Evolutionary conservation across 2,888 invertebrate genomes (phyloP).

Genomic region (Macrophya alboannulata): DNA sequence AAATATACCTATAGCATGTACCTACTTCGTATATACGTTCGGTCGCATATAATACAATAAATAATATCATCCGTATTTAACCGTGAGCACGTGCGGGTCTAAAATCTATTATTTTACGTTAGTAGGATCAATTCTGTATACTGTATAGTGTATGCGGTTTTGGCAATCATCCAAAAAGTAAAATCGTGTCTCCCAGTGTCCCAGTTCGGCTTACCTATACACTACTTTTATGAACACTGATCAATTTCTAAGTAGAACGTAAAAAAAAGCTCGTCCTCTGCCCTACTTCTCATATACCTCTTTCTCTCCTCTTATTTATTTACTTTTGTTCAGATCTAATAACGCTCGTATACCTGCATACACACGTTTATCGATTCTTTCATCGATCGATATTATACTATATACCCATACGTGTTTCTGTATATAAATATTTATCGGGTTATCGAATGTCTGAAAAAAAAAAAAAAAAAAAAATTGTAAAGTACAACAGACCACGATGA

Average conservation of each 20-base stretch:
- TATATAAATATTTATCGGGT: not conserved
- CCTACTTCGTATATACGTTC: not conserved
- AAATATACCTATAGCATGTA: not conserved
- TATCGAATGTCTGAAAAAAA: not conserved
- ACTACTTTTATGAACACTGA: constrained; percentile 52
- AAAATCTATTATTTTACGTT: constrained; percentile 56
- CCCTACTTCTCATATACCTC: constrained; percentile 62
- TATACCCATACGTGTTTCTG: not conserved
- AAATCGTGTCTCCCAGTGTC: constrained; percentile 70
- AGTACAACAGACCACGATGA: too few species aligned
- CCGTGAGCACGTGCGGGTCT: constrained; percentile 14
- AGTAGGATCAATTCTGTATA: constrained; percentile 60
- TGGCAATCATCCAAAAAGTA: constrained; percentile 75
- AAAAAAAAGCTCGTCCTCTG: constrained; percentile 54
- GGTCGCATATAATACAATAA: not conserved
- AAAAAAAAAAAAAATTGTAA: not conserved
- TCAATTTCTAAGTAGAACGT: constrained; percentile 54
- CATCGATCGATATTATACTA: not conserved
- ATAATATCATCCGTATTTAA: constrained; percentile 11
- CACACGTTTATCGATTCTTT: not conserved
- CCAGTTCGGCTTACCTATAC: constrained; percentile 63
- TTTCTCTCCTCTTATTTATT: not conserved
- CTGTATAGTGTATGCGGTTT: constrained; percentile 75
- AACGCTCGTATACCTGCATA: not conserved
- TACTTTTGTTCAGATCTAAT: not conserved